Evolutionary conservation across 1,140 invertebrate species (phyloP).

Genomic region (Potamilus streckersoni): DNA sequence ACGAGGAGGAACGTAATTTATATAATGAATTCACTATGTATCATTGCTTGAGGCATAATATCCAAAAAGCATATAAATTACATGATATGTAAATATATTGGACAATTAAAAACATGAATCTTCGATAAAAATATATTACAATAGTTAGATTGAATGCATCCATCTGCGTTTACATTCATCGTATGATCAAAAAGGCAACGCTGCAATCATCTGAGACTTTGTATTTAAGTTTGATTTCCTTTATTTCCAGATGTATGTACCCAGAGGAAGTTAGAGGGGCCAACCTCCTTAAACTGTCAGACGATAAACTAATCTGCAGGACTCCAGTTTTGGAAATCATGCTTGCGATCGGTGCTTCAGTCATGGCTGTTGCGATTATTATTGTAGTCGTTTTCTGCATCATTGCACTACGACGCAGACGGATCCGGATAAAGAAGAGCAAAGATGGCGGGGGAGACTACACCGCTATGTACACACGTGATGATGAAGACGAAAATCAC

Average conservation of each 20-base stretch:
- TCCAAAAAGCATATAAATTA: neutral
- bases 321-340: neutral
- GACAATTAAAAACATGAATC: neutral
- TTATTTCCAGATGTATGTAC: constrained; percentile 11
- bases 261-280: neutral
- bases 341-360: neutral
- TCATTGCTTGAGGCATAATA: too few relatives aligned
- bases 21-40: too few relatives aligned
- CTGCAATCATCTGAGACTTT: neutral
- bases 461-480: constrained; percentile 22
- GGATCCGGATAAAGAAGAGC: neutral
- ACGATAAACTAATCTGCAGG: constrained; percentile 14
- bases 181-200: constrained; percentile 6
- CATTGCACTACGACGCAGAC: neutral
- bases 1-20: too few relatives aligned
- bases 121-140: neutral
- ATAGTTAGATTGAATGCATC: neutral
- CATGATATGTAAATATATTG: neutral
- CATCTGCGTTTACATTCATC: neutral
- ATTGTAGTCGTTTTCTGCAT: neutral
- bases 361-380: neutral
- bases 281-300: constrained; percentile 8
- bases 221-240: neutral
- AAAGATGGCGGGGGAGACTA: constrained; percentile 13
- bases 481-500: constrained; percentile 13